Evolutionary conservation across 2,888 invertebrate species (phyloP).

Genomic region (Agrochola macilenta): DNA sequence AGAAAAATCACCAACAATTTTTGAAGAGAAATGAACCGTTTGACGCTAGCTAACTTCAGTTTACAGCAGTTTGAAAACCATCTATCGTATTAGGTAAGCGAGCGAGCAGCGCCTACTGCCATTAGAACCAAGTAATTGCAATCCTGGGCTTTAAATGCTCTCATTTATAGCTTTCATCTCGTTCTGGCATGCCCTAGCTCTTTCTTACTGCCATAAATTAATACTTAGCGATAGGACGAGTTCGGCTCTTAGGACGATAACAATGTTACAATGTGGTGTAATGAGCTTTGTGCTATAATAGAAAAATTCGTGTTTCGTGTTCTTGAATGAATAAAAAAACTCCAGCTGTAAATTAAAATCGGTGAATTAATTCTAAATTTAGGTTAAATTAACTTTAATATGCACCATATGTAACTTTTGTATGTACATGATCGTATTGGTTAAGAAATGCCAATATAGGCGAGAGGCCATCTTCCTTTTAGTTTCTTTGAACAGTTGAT

Average conservation of each 20-base stretch:
- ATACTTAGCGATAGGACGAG: background rate
- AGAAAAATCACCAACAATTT: background rate
- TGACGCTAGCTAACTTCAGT: background rate
- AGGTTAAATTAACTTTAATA: too few relatives aligned
- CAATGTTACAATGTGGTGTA: too few relatives aligned
- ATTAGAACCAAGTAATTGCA: slow-evolving; percentile 31
- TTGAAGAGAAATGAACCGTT: background rate
- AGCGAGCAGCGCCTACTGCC: slow-evolving; percentile 2
- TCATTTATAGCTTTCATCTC: slow-evolving; percentile 28
- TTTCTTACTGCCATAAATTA: background rate
- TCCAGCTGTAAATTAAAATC: too few relatives aligned
- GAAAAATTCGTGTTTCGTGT: too few relatives aligned
- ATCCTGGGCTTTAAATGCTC: slow-evolving; percentile 28
- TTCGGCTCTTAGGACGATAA: background rate
- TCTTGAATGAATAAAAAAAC: too few relatives aligned
- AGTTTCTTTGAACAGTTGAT: too few relatives aligned
- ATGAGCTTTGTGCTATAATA: too few relatives aligned
- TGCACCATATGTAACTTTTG: too few relatives aligned
- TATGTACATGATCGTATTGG: too few relatives aligned
- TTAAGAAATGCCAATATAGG: too few relatives aligned
- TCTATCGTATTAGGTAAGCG: slow-evolving; percentile 6
- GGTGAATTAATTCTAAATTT: too few relatives aligned
- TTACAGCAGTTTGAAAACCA: slow-evolving; percentile 9
- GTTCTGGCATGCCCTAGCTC: background rate
- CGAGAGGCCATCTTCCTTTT: too few relatives aligned